A percentile compares a stretch with the other conserved stretches of the same genome.
phyloP scores from a whole-genome alignment of 2,888 invertebrate species.

The Dicranocentrus wangi region DNA sequence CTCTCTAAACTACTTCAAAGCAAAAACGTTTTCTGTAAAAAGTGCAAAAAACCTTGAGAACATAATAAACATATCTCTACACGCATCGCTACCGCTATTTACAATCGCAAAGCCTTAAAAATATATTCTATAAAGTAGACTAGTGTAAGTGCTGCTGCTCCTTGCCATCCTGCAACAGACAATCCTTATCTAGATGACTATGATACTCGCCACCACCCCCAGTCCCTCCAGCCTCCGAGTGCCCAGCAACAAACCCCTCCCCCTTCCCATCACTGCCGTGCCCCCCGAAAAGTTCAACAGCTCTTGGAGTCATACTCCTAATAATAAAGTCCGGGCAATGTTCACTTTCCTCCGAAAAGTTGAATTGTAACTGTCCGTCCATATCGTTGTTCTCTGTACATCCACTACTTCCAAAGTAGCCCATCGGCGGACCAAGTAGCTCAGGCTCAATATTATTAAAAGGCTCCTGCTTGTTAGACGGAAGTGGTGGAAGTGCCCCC shows the following conservation, averaged over 20 bases:
- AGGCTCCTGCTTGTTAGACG: slow-evolving; percentile 29
- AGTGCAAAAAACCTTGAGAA: too few relatives aligned
- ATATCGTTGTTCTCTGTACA: not conserved
- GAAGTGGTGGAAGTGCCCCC: not conserved
- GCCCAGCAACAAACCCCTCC: not conserved
- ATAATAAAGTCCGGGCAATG: too few relatives aligned
- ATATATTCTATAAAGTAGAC: too few relatives aligned
- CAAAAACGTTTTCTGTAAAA: too few relatives aligned
- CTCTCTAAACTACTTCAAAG: too few relatives aligned
- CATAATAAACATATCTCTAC: too few relatives aligned
- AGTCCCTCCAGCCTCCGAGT: not conserved
- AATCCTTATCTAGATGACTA: slow-evolving; percentile 42
- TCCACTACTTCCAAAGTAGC: too few relatives aligned
- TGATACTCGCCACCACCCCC: not conserved
- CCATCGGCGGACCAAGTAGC: too few relatives aligned
- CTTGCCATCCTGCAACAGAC: slow-evolving; percentile 1
- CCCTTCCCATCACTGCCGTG: not conserved
- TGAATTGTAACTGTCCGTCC: slow-evolving; percentile 10
- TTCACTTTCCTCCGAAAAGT: slow-evolving; percentile 11
- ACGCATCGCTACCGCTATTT: too few relatives aligned
- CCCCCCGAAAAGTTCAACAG: slow-evolving; percentile 27
- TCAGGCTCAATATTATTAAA: slow-evolving; percentile 16
- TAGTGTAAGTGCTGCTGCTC: too few relatives aligned
- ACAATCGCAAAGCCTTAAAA: too few relatives aligned
- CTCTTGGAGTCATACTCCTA: slow-evolving; percentile 43